Base-by-base conservation (phyloP, 1,140 invertebrate species). In the Drosophila santomea region DNA sequence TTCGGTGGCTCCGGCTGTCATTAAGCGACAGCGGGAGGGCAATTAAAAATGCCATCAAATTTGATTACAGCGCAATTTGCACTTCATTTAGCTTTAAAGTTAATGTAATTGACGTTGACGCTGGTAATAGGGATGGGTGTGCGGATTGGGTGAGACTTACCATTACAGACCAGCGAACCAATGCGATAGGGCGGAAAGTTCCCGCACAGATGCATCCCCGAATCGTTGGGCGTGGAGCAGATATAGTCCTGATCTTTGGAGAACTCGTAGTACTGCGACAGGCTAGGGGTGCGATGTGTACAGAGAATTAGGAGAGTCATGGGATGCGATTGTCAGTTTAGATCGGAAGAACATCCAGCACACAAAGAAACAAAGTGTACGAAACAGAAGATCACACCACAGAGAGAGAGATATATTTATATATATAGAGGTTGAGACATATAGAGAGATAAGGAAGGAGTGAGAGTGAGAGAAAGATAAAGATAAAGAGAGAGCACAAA, bases 231-330 rank as follows among this genome's bases (percentile, higher is more conserved):
- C 80, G 96, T 95, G 50, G 97, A 98, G 93, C 99, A 99, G 80
- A 99, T 99, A 93, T 98, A 99, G 93, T 99, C 98, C 93, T 97
- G 95, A 84, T 98, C 98, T 91, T 97, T 96, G 90, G 96, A 94
- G 92, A 95, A 95, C 92, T 96, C 95, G 93, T 97, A 97, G 94
- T 96, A 96, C 80, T 95, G 95, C 80, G 96, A 95, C 75, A 95
- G 93, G 92, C 94, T 94, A 60, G 25, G 41, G 55, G 61, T 72
- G 68, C 64, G 67, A 72, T 73, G 71, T 44, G 68, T 51, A 45
- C 35, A 73, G 57, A 74, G 55, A 72, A 73, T 62, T 56, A 73
- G 48, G 58, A 61, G 68, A 74, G 50, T 59, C 56, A 72, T 54
- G 71, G 58, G 59, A 47, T 79, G 79, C 79, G 61, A 55, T 74